Evolutionary conservation across 2,888 invertebrate genomes (phyloP).

Genomic region (Erebia epiphron): DNA sequence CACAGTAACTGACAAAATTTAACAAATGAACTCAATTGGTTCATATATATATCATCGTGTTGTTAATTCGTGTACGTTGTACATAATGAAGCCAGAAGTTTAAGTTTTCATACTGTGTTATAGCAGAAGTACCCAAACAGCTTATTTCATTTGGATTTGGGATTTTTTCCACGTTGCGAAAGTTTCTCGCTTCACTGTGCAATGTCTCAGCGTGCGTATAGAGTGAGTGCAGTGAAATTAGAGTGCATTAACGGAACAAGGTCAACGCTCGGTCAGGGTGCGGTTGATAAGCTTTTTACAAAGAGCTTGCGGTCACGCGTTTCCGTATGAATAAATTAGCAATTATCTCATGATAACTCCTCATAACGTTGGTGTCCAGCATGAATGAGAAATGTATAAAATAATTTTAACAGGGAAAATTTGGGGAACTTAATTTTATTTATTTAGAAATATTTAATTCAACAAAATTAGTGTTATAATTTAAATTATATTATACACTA

Average conservation of each 20-base stretch:
- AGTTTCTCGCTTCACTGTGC: constrained; percentile 1
- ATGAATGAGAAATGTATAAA: constrained; percentile 19
- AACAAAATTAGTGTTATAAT: no score
- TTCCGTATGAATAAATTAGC: constrained; percentile 53
- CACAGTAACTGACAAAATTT: no score
- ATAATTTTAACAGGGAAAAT: not conserved
- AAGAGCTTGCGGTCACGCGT: constrained; percentile 62
- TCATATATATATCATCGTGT: no score
- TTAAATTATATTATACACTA: no score
- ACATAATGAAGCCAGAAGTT: no score
- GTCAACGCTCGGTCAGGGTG: constrained; percentile 59
- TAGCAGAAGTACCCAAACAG: no score
- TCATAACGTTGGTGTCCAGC: constrained; percentile 25
- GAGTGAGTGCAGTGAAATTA: constrained; percentile 68
- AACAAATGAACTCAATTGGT: no score
- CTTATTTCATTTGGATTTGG: not conserved
- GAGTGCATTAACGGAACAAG: constrained; percentile 81
- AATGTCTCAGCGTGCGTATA: constrained; percentile 54
- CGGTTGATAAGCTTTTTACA: constrained; percentile 54
- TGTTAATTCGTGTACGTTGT: no score
- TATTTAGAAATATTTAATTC: no score
- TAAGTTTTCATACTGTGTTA: no score
- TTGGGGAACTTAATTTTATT: no score
- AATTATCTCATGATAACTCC: constrained; percentile 39
- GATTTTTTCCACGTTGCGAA: not conserved